Conservation (phyloP, 64 coral and sea anemone species). For the Montipora sp. region DNA sequence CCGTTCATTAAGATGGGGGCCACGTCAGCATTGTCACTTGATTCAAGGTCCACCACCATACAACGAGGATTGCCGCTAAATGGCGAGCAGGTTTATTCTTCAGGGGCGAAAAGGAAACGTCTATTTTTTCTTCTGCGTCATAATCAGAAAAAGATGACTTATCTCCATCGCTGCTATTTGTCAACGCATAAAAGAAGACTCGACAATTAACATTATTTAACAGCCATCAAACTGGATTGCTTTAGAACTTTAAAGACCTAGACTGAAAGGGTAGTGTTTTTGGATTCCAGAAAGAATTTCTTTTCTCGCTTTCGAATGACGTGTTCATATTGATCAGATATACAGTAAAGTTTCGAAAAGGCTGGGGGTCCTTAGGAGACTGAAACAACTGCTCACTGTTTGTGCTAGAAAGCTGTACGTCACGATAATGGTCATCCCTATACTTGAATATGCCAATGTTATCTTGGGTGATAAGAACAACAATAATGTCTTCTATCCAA, state of each 20-base stretch:
- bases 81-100: neutral
- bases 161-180: no score
- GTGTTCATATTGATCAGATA: no score
- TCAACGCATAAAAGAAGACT: no score
- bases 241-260: no score
- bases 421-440: neutral
- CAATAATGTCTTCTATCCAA: neutral
- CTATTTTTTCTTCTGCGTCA: neutral
- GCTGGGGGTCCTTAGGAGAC: neutral
- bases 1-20: conserved; percentile 7
- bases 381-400: neutral
- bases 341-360: neutral
- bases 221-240: no score
- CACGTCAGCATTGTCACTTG: neutral
- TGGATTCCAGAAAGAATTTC: no score
- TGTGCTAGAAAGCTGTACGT: neutral
- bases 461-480: neutral
- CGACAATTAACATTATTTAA: no score
- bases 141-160: no score
- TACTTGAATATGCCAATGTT: neutral
- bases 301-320: no score
- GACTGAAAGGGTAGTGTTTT: no score
- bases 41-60: neutral
- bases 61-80: neutral
- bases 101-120: conserved; percentile 4